Evolutionary conservation across 37 sponge, comb jelly and placozoan species (phyloP), one percentile per base, ranked within the genome.

Genomic region (Spongilla lacustris): DNA sequence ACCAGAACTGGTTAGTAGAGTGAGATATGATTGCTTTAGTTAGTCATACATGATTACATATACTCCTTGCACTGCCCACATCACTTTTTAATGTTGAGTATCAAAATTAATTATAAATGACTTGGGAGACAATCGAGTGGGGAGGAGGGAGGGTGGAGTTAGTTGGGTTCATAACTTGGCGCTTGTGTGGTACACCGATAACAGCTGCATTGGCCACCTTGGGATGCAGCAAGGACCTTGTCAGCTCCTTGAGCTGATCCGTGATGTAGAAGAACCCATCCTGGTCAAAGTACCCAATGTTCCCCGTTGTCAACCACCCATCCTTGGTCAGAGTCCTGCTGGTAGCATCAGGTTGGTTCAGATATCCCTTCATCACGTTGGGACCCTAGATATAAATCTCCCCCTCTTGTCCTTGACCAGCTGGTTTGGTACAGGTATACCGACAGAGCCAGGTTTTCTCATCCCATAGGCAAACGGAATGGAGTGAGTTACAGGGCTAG

Each of bases 201-300:
- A 94, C 97, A 50, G 94, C 94, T 19, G 83, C 95, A 87, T 97
- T 94, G 67, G 93, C 86, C 32, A 97, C 85, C 73, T 88, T 82
- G 4, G 94, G 93, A 38, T 97, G 79, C 6, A 97, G 89, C 14
- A 90, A 41, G 21, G 87, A 94, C 94, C 84, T 96, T 96, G 83
- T 96, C 37, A 97, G 87, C 79, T 97, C 97, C 83, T 97, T 97
- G 19, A 97, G 84, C 37, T 94, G 90, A 73, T 94, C 97, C 5
- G 90, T 87, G 67, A 97, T 90, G 79, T 89, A 97, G 89, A 97
- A 94, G 37, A 84, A 83, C 14, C 91, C 91, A 27, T 94, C 86
- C 23, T 87, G 67, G 46, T 97, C 95, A 87, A 90, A 94, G 75
- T 90, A 88, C 70, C 94, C 96, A 68, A 97, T 78, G 85, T 97